Evolutionary conservation across 2,113 vertebrate species (phyloP).

Genomic region (Bufo gargarizans): DNA sequence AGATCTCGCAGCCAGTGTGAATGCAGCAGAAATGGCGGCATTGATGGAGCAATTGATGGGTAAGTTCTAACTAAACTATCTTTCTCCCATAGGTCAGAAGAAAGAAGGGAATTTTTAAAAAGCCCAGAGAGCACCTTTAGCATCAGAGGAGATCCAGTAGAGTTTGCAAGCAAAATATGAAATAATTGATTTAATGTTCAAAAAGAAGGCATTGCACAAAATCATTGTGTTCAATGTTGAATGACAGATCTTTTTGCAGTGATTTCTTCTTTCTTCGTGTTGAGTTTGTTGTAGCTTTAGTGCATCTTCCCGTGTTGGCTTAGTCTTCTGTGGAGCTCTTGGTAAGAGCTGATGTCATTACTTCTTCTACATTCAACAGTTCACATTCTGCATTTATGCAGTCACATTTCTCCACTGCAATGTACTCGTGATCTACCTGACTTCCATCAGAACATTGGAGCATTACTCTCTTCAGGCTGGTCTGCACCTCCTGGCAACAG

Average conservation of each 20-base stretch:
- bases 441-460: slow-evolving; percentile 76
- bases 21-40: too few relatives aligned
- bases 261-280: neutral
- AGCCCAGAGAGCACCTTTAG: too few relatives aligned
- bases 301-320: neutral
- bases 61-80: too few relatives aligned
- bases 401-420: slow-evolving; percentile 81
- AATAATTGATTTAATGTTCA: slow-evolving; percentile 1
- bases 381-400: slow-evolving; percentile 75
- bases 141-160: neutral
- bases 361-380: neutral
- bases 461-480: slow-evolving; percentile 64
- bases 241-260: neutral
- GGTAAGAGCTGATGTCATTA: too few relatives aligned
- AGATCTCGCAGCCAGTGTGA: too few relatives aligned
- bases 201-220: neutral
- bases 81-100: too few relatives aligned
- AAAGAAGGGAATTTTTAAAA: too few relatives aligned
- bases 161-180: neutral
- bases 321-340: too few relatives aligned
- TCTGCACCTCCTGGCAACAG: slow-evolving; percentile 81
- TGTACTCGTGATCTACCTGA: slow-evolving; percentile 69
- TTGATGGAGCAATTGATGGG: too few relatives aligned
- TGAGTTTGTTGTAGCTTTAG: neutral
- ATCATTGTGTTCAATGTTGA: neutral